Evolutionary conservation across 2,113 vertebrate species (phyloP).

Genomic region (Xiphias gladius): DNA sequence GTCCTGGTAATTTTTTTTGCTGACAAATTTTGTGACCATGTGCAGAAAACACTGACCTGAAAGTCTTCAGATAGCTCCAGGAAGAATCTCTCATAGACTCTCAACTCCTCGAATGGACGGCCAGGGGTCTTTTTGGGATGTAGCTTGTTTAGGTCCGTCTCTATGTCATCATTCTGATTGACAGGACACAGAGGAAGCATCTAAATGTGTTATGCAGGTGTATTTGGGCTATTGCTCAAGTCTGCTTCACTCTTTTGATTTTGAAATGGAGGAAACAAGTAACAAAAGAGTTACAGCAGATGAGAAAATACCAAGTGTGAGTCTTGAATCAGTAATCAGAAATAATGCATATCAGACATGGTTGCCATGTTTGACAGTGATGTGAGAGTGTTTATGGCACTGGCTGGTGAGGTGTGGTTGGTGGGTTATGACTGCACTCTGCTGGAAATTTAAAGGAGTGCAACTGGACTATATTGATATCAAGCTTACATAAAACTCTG

Average conservation of each 20-base stretch:
- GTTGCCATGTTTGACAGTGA: constrained; percentile 1
- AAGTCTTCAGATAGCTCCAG: constrained; percentile 94
- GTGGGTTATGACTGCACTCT: constrained; percentile 52
- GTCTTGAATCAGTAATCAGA: background rate
- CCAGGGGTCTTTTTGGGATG: constrained; percentile 86
- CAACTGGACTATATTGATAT: background rate
- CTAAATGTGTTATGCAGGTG: background rate
- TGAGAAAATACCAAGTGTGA: background rate
- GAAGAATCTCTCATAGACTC: constrained; percentile 94
- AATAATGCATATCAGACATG: background rate
- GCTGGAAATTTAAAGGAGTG: constrained; percentile 35
- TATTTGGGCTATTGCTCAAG: background rate
- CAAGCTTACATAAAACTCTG: background rate
- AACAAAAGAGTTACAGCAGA: background rate
- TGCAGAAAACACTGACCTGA: constrained; percentile 85
- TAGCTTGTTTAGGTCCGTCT: constrained; percentile 96
- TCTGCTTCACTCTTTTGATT: background rate
- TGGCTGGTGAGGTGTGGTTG: background rate
- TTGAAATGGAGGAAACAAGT: background rate
- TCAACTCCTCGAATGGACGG: constrained; percentile 91
- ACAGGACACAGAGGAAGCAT: constrained; percentile 13
- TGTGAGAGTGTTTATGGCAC: background rate
- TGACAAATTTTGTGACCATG: background rate
- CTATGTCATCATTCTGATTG: constrained; percentile 96
- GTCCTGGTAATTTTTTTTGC: background rate